phyloP scores from a whole-genome alignment of 2,888 invertebrate genomes.

The Conops quadrifasciatus region DNA sequence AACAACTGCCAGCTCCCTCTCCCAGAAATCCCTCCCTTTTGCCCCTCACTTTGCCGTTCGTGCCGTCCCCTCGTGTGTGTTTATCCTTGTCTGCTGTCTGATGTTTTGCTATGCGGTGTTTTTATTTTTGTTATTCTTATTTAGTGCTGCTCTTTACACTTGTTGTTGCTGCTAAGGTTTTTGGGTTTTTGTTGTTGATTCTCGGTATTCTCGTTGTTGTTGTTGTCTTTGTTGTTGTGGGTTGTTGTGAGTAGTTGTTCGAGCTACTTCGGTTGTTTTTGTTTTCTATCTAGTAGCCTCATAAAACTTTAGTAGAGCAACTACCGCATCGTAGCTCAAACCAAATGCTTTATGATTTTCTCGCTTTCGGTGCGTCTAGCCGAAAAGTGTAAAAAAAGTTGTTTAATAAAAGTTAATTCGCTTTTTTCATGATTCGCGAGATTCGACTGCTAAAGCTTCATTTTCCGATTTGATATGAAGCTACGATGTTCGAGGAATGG shows the following conservation, averaged over 20 bases:
- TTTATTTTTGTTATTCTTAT: too few species aligned
- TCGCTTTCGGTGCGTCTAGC: slow-evolving; percentile 16
- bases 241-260: background rate
- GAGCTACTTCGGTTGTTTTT: background rate
- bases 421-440: slow-evolving; percentile 3
- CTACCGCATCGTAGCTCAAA: background rate
- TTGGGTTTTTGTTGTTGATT: background rate
- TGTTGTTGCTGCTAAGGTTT: background rate
- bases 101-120: too few species aligned
- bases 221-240: background rate
- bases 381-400: slow-evolving; percentile 5
- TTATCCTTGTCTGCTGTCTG: too few species aligned
- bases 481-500: slow-evolving; percentile 2
- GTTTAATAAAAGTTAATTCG: slow-evolving; percentile 5
- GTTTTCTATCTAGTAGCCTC: too few species aligned
- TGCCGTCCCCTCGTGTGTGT: background rate
- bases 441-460: background rate
- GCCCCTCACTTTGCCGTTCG: background rate
- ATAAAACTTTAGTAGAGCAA: too few species aligned
- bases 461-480: slow-evolving; percentile 12
- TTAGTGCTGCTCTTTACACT: too few species aligned
- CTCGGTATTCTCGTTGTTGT: background rate
- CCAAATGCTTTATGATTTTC: background rate
- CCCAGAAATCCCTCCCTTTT: background rate
- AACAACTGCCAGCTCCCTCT: background rate